A percentile compares a stretch with the other conserved stretches of the same genome.
phyloP scores from a whole-genome alignment of 2,113 vertebrate genomes.

The Aleadryas rufinucha region DNA sequence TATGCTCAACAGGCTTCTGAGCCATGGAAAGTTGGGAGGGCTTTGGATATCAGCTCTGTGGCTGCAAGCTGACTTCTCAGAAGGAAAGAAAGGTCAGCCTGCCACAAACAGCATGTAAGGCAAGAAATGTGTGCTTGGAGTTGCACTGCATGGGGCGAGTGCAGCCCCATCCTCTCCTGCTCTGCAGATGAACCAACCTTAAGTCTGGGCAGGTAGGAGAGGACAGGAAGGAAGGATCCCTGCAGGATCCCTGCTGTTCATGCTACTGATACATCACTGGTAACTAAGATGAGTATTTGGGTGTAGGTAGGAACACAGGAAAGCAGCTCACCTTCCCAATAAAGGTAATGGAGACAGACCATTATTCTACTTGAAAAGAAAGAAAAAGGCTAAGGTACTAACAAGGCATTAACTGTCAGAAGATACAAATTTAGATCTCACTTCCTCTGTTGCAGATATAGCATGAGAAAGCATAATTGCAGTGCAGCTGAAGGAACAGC shows the following conservation, averaged over 20 bases:
- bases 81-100: constrained; percentile 9
- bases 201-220: neutral
- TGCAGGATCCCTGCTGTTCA: neutral
- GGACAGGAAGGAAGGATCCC: fast-evolving
- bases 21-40: constrained; percentile 36
- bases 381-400: neutral
- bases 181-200: neutral
- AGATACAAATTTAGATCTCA: neutral
- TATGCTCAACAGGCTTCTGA: neutral
- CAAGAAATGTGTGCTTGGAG: neutral
- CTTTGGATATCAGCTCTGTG: neutral
- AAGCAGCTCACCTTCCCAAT: neutral
- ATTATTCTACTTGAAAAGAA: neutral
- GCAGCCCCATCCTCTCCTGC: neutral
- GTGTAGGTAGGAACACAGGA: neutral
- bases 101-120: neutral
- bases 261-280: neutral
- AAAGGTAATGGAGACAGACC: neutral
- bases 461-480: neutral
- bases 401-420: neutral
- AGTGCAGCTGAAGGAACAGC: neutral
- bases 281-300: neutral
- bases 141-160: fast-evolving
- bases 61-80: neutral
- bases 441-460: neutral